phyloP scores from a whole-genome alignment of 2,113 vertebrate genomes.

The Lophotis ruficrista region DNA sequence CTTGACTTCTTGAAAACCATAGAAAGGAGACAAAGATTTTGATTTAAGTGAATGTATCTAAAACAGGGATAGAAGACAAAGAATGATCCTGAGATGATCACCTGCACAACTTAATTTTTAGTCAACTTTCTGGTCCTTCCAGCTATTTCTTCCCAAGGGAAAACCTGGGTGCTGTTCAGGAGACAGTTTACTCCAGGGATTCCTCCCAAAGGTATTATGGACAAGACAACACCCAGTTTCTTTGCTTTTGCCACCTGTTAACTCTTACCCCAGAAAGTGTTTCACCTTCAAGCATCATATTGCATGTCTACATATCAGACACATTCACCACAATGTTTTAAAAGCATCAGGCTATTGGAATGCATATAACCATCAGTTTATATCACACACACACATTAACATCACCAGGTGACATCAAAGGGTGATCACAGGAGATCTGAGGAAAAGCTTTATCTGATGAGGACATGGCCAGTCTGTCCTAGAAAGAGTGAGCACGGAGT shows the following conservation, averaged over 20 bases:
- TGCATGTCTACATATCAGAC: not conserved
- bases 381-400: not conserved
- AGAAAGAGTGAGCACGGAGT: accelerated
- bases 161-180: not conserved
- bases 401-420: not conserved
- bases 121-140: not conserved
- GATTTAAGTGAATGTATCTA: not conserved
- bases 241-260: not conserved
- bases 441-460: not conserved
- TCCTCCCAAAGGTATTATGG: not conserved
- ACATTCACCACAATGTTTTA: not conserved
- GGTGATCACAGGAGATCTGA: not conserved
- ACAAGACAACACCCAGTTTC: not conserved
- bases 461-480: not conserved
- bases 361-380: not conserved
- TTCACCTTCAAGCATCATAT: not conserved
- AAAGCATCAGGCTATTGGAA: not conserved
- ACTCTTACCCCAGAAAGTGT: not conserved
- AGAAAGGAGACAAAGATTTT: not conserved
- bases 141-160: not conserved
- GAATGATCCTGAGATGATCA: not conserved
- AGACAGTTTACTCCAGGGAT: not conserved
- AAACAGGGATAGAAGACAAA: not conserved
- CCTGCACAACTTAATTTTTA: not conserved
- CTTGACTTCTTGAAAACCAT: not conserved